phyloP scores from a whole-genome alignment of 2,797 vertebrate genomes.

The Enteromius mattozi region DNA sequence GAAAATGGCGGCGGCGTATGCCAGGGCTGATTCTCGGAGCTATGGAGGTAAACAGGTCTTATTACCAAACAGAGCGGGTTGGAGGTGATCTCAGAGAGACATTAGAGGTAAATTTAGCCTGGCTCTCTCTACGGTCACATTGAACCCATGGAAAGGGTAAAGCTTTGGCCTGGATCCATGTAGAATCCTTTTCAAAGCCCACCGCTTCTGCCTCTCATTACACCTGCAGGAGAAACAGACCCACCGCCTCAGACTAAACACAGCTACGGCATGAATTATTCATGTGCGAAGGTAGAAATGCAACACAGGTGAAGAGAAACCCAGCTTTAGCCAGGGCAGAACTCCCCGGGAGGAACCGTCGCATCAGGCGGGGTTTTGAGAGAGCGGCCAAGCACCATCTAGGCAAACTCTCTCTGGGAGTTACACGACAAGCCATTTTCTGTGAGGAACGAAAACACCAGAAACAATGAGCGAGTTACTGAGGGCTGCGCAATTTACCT shows the following conservation, averaged over 20 bases:
- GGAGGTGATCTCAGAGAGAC: constrained; percentile 56
- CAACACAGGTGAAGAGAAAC: constrained; percentile 57
- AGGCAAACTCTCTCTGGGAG: constrained; percentile 50
- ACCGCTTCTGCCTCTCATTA: constrained; percentile 78
- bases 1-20: constrained; percentile 18
- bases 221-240: constrained; percentile 77
- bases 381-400: neutral
- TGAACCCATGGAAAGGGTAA: constrained; percentile 44
- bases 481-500: constrained; percentile 37
- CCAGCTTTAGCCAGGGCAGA: constrained; percentile 1
- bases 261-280: constrained; percentile 75
- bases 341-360: constrained; percentile 30
- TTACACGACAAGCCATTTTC: constrained; percentile 47
- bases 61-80: constrained; percentile 43
- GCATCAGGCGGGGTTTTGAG: constrained; percentile 14
- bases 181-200: constrained; percentile 63
- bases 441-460: constrained; percentile 39
- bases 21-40: constrained; percentile 6
- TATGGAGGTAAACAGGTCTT: constrained; percentile 50
- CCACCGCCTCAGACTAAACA: constrained; percentile 63
- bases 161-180: constrained; percentile 59
- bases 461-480: constrained; percentile 57
- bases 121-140: constrained; percentile 49
- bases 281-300: constrained; percentile 69
- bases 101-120: constrained; percentile 60